Conservation (phyloP, 2,113 vertebrate species). For the Acanthisitta chloris region DNA sequence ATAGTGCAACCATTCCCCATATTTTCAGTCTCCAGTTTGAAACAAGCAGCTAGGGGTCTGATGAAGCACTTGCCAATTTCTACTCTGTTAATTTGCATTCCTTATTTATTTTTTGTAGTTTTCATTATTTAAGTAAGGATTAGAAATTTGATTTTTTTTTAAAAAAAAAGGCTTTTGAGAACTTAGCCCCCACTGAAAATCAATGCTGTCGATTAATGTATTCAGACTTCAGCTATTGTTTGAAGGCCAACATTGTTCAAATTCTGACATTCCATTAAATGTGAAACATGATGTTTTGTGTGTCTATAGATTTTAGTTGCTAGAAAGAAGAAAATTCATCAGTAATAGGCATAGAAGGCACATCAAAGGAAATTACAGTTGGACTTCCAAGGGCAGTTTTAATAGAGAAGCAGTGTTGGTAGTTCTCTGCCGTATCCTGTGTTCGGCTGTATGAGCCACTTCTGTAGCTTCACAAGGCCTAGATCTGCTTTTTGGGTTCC, state of each 20-base stretch:
- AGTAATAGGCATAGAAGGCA: not conserved
- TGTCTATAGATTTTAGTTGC: conserved; percentile 39
- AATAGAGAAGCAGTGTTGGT: not conserved
- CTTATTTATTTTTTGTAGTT: conserved; percentile 71
- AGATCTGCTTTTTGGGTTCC: not conserved
- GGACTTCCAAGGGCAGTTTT: not conserved
- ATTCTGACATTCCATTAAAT: conserved; percentile 63
- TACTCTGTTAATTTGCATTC: conserved; percentile 66
- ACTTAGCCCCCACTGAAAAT: not conserved
- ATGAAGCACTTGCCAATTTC: conserved; percentile 52
- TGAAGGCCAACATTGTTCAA: conserved; percentile 52
- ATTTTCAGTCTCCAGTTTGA: conserved; percentile 49
- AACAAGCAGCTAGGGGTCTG: conserved; percentile 63
- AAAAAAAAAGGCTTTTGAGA: not conserved
- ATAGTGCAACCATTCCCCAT: conserved; percentile 51
- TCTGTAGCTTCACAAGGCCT: not conserved
- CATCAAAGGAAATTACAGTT: not conserved
- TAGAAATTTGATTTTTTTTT: conserved; percentile 13
- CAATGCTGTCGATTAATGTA: conserved; percentile 13
- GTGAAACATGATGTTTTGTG: conserved; percentile 38
- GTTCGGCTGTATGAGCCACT: not conserved
- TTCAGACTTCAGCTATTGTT: conserved; percentile 54
- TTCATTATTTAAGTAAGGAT: conserved; percentile 51
- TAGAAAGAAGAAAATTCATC: not conserved
- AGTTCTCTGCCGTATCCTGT: rapidly evolving